A percentile compares a stretch with the other conserved stretches of the same genome.
Evolutionary conservation across 2,888 invertebrate species (phyloP).

Genomic region (Gymnosoma rotundatum): DNA sequence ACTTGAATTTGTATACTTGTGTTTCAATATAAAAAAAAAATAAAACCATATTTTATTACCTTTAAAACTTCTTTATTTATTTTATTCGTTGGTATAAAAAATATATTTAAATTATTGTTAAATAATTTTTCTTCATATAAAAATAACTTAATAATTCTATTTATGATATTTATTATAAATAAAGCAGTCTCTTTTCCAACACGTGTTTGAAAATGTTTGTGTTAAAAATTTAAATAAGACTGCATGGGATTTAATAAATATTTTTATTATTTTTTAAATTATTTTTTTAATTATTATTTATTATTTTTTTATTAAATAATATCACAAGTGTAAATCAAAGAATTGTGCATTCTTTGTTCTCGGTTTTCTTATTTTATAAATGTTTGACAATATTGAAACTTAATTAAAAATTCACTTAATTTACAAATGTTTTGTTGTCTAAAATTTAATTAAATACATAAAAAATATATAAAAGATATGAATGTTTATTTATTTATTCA

Average conservation of each 20-base stretch:
- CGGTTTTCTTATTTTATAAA: neutral
- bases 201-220: neutral
- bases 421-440: neutral
- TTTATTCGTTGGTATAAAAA: neutral
- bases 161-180: neutral
- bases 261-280: neutral
- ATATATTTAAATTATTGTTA: neutral
- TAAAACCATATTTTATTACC: neutral
- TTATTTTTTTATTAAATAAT: slow-evolving; percentile 55
- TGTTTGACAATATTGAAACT: slow-evolving; percentile 49
- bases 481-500: slow-evolving; percentile 21
- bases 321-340: slow-evolving; percentile 60
- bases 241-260: neutral
- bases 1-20: too few species aligned
- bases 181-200: neutral
- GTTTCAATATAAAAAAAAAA: neutral
- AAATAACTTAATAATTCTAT: neutral
- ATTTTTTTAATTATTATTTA: slow-evolving; percentile 10
- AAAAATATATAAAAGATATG: slow-evolving; percentile 44
- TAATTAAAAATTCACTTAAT: slow-evolving; percentile 3
- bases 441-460: slow-evolving; percentile 9
- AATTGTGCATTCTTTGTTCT: slow-evolving; percentile 19
- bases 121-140: neutral
- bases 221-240: neutral
- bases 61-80: neutral